These are phyloP conservation scores for Acestrorhynchus altus DNA, from an alignment of 2,797 vertebrate genomes.

Conservation along the genomic window DNA sequence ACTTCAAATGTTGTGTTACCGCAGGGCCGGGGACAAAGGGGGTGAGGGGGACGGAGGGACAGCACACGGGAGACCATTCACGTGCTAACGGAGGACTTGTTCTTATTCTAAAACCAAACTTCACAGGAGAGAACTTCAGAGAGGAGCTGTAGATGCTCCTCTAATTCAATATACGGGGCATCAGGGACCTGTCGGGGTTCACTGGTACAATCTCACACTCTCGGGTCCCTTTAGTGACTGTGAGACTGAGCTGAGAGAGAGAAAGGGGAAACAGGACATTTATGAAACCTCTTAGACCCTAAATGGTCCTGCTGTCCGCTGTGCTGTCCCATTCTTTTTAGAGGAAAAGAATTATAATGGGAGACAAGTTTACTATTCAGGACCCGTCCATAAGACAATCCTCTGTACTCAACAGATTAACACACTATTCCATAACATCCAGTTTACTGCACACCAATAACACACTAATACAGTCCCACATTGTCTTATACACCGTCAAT, in stretches of 20 bases:
- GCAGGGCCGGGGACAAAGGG: conserved; percentile 46
- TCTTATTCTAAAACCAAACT: conserved; percentile 57
- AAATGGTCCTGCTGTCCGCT: no score
- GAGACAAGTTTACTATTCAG: no score
- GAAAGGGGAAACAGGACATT: neutral
- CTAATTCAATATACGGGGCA: conserved; percentile 67
- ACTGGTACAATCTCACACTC: neutral
- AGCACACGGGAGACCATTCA: conserved; percentile 48
- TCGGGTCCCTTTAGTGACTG: neutral
- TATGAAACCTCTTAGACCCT: neutral
- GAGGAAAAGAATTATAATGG: no score
- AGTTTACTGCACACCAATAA: no score
- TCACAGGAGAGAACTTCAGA: conserved; percentile 50
- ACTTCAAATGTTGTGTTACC: conserved; percentile 56
- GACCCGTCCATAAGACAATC: no score
- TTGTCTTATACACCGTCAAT: no score
- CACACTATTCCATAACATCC: no score
- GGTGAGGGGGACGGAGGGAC: conserved; percentile 50
- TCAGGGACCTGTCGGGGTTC: conserved; percentile 52
- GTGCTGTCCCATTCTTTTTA: no score
- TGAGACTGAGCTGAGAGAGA: neutral
- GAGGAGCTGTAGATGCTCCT: conserved; percentile 57
- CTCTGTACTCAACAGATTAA: no score
- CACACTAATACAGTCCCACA: no score
- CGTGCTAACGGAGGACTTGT: conserved; percentile 56